phyloP scores from a whole-genome alignment of 2,888 invertebrate genomes.

The Oligia fasciuncula region DNA sequence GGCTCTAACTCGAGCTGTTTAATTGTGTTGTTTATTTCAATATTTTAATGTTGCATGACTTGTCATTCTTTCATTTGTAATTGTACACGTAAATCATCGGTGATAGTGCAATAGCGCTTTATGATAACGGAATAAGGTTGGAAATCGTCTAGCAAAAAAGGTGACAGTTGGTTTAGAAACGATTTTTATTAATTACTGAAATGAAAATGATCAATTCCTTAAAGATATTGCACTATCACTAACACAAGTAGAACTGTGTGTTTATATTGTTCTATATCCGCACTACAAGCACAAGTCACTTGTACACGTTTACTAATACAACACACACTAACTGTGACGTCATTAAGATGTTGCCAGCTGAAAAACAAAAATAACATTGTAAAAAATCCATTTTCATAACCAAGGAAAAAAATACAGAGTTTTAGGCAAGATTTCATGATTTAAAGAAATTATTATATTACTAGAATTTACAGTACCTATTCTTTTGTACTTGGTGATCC shows the following conservation, averaged over 20 bases:
- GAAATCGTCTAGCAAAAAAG: neutral
- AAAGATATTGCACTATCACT: slow-evolving; percentile 52
- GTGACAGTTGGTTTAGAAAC: neutral
- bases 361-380: slow-evolving; percentile 28
- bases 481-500: slow-evolving; percentile 4
- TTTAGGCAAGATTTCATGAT: neutral
- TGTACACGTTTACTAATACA: slow-evolving; percentile 83
- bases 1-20: slow-evolving; percentile 64
- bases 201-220: neutral
- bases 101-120: slow-evolving; percentile 52
- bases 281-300: slow-evolving; percentile 81
- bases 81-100: slow-evolving; percentile 34
- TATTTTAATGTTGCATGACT: slow-evolving; percentile 79
- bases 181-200: neutral
- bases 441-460: neutral
- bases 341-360: slow-evolving; percentile 65
- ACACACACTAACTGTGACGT: slow-evolving; percentile 81
- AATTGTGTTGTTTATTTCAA: slow-evolving; percentile 49
- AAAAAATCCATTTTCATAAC: slow-evolving; percentile 9
- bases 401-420: neutral
- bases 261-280: slow-evolving; percentile 68
- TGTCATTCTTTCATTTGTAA: slow-evolving; percentile 66
- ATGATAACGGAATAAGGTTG: slow-evolving; percentile 7
- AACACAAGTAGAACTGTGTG: slow-evolving; percentile 49
- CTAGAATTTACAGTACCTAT: neutral